Evolutionary conservation across 2,888 invertebrate genomes (phyloP), one percentile per base, ranked within the genome.

Genomic region (Acleris emargana): DNA sequence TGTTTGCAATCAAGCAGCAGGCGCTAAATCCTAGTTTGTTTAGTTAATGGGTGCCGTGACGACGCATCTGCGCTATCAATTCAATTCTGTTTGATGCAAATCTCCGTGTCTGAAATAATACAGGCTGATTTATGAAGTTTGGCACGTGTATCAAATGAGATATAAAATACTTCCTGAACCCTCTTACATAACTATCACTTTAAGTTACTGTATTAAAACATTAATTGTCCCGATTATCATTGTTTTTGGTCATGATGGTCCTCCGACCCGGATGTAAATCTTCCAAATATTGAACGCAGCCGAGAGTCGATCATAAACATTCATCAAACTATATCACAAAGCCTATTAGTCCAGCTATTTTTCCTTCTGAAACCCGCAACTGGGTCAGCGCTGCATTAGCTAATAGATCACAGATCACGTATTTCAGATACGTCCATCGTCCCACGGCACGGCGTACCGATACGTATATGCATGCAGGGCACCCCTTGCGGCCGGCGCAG

Each of bases 361-460:
- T 38, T 38, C 53, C 42, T 7, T 55, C 22, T 43, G 22, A n/a
- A 57, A 20, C 28, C 43, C 42, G 54, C n/a, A 66, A 51, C 17
- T 47, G 60, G 66, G 66, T 66, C 66, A 66, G 57, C 5, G 38
- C 22, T 20, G 66, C 57, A 66, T 66, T 66, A 66, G 61, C 66
- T 66, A 55, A 66, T 66, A 66, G 61, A 61, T 47, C 61, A 61
- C 61, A 66, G 61, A 61, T 38, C 66, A 61, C 61, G 57, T 66
- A 55, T 51, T 28, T n/a, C 25, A 38, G 47, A 53, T 57, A 28
- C 57, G 38, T 22, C 5, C 54, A 50, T 50, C 32, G 32, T n/a
- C 25, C 20, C 42, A 38, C 38, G 5, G 45, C 7, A 45, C 45
- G 17, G 7, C 17, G 17, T 6, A 45, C 13, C 38, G 38, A 7